A percentile compares a stretch with the other conserved stretches of the same genome.
Conservation (phyloP, 2,113 vertebrate genomes). For the Cettia cetti region DNA sequence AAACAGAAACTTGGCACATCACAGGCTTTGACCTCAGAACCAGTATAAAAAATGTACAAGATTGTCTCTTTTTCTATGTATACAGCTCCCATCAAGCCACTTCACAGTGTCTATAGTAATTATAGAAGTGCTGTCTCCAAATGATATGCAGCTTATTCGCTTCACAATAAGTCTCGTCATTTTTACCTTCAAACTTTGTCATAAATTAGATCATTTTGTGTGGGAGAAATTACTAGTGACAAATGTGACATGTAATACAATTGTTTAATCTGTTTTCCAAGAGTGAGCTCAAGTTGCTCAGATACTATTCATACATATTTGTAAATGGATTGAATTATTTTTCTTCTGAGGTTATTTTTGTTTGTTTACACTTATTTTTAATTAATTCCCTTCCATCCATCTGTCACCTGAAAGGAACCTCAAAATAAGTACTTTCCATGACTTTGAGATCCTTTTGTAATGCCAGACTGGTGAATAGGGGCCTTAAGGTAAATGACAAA, state of each 20-base stretch:
- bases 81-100: background rate
- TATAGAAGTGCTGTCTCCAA: background rate
- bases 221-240: background rate
- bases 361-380: background rate
- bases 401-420: background rate
- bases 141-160: background rate
- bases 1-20: background rate
- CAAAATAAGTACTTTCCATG: background rate
- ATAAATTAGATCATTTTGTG: background rate
- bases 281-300: background rate
- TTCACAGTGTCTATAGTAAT: background rate
- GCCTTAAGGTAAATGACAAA: background rate
- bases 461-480: background rate
- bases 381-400: background rate
- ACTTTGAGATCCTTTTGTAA: conserved; percentile 17
- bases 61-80: background rate
- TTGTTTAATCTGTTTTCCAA: conserved; percentile 1
- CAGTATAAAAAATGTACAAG: background rate
- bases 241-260: background rate
- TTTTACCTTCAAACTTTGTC: background rate
- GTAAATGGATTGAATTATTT: background rate
- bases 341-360: background rate
- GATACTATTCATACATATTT: background rate
- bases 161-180: background rate
- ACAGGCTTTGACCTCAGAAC: background rate